Base-by-base conservation (phyloP, 2,888 invertebrate species). In the Petrolisthes cinctipes region DNA sequence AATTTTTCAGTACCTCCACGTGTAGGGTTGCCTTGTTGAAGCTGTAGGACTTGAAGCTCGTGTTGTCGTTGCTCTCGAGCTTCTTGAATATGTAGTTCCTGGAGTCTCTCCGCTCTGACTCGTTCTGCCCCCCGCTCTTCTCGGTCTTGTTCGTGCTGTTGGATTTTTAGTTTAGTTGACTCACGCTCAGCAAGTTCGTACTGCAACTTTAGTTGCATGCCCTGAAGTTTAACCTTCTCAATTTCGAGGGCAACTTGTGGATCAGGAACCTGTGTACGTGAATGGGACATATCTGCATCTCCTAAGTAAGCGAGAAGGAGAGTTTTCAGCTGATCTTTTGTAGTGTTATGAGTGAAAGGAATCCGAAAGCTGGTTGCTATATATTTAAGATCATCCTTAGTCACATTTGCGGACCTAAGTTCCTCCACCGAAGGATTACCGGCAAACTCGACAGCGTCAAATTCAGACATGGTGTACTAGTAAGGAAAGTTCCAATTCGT, bases 391-490 rank as follows among this genome's bases (percentile, higher is more conserved):
- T 54, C 75, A 75, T 75, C 75, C 37, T 75, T 75, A 3, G 4
- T 75, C 4, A 75, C 37, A 53, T 75, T 14, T 3, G 75, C 51
- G 14, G 9, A 4, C 37, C 9, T 75, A 17, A 75, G 78, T 14
- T 79, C 78, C 54, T 79, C 78, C 78, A 79, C 78, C 54, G 78
- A 79, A 51, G 78, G 78, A 54, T 79, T 54, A 54, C 78, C 78
- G 54, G 54, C 54, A 79, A 79, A 23, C 75, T 75, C 75, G 1
- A 9, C 4, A 4, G 75, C 51, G n/a, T 37, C 75, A 75, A 75
- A 37, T 5, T 54, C 4, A 7, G 54, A 79, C 17, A 79, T 79
- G 37, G n/a, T 79, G 51, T 9, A 17, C 61, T 61, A 61, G 61
- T 4, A 61, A 61, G 61, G 11, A 61, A 61, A 17, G 61, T 61